Evolutionary conservation across 1,140 invertebrate genomes (phyloP).

Genomic region (Olivierus martensii): DNA sequence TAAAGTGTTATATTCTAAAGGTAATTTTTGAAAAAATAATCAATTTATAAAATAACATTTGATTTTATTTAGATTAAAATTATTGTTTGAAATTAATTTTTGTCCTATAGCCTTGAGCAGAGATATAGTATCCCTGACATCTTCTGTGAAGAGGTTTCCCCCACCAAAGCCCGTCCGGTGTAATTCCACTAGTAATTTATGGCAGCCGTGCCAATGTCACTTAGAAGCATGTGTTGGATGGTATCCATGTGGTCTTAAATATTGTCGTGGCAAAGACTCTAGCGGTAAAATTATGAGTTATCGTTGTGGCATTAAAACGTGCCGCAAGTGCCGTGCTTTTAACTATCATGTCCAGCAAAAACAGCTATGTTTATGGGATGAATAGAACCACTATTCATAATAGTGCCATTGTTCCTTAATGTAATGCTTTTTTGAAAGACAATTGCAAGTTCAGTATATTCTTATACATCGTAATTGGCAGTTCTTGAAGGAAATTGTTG

Average conservation of each 20-base stretch:
- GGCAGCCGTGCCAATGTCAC: constrained; percentile 53
- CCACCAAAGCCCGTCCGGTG: constrained; percentile 26
- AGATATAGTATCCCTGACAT: constrained; percentile 19
- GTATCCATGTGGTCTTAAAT: constrained; percentile 89
- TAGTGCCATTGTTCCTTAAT: no score
- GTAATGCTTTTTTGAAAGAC: no score
- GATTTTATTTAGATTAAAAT: no score
- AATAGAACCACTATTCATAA: background rate
- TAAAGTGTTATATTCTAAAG: no score
- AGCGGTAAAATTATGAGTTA: constrained; percentile 49
- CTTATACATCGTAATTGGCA: no score
- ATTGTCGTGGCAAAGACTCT: constrained; percentile 61
- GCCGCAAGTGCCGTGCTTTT: constrained; percentile 73
- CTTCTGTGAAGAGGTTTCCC: constrained; percentile 23
- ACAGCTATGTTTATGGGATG: constrained; percentile 70
- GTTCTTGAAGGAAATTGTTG: no score
- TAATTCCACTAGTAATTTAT: constrained; percentile 23
- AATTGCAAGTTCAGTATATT: no score
- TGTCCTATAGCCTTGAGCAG: constrained; percentile 15
- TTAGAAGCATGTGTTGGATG: constrained; percentile 70
- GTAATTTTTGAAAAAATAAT: no score
- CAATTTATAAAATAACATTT: no score
- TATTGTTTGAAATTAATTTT: background rate
- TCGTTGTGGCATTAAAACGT: constrained; percentile 89
- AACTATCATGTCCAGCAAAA: constrained; percentile 67